phyloP scores from a whole-genome alignment of 2,888 invertebrate species.

The Drosophila anomalata region DNA sequence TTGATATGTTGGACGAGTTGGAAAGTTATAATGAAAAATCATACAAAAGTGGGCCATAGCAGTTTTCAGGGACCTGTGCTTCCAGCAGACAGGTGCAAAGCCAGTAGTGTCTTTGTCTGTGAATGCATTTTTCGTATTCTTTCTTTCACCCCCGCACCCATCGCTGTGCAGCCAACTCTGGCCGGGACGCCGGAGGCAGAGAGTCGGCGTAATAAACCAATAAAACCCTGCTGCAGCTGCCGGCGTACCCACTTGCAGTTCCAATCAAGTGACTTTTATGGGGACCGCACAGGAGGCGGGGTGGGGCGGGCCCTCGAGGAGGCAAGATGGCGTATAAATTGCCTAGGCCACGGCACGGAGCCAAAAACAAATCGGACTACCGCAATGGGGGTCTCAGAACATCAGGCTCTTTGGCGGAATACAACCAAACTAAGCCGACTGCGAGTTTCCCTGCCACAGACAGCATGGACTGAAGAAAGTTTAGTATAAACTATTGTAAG shows the following conservation, averaged over 20 bases:
- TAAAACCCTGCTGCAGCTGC: conserved; percentile 50
- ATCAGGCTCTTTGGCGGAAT: conserved; percentile 1
- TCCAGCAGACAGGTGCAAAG: conserved; percentile 49
- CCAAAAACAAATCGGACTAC: conserved; percentile 72
- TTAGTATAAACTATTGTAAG: too few relatives aligned
- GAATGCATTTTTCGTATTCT: neutral
- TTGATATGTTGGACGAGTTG: too few relatives aligned
- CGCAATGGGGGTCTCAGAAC: conserved; percentile 26
- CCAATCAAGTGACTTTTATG: conserved; percentile 76
- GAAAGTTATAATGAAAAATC: too few relatives aligned
- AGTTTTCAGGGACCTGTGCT: neutral
- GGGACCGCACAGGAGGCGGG: conserved; percentile 35
- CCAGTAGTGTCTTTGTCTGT: conserved; percentile 3
- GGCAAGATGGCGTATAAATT: conserved; percentile 57
- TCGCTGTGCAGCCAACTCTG: neutral
- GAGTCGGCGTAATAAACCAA: conserved; percentile 71
- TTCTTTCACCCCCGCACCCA: conserved; percentile 1
- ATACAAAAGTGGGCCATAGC: too few relatives aligned
- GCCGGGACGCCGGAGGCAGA: conserved; percentile 41
- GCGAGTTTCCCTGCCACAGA: neutral
- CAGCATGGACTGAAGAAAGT: neutral
- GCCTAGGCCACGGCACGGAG: conserved; percentile 69
- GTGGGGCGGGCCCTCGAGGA: conserved; percentile 3
- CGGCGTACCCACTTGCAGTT: conserved; percentile 68
- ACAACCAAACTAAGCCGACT: conserved; percentile 2